phyloP scores from a whole-genome alignment of 2,888 invertebrate genomes.

The Nebria brevicollis region DNA sequence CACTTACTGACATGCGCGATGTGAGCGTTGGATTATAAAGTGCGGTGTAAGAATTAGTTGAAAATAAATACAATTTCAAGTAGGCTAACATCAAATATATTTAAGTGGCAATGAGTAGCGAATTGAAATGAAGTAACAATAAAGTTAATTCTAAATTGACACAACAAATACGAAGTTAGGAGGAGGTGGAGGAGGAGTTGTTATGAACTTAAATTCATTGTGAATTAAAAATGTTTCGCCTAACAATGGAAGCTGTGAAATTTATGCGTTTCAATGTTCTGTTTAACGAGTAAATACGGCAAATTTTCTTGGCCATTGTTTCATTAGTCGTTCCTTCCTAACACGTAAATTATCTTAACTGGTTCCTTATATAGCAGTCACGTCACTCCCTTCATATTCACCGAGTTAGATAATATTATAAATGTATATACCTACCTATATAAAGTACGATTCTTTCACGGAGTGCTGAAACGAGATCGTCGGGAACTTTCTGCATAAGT shows the following conservation, averaged over 20 bases:
- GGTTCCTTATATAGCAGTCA: background rate
- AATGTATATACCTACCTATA: too few species aligned
- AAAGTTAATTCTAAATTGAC: background rate
- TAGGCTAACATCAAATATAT: background rate
- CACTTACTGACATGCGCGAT: too few species aligned
- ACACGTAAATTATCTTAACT: conserved; percentile 1
- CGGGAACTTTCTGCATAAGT: conserved; percentile 33
- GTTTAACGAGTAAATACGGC: conserved; percentile 19
- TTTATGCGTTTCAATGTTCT: conserved; percentile 1
- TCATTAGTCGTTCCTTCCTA: background rate
- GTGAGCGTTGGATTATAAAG: too few species aligned
- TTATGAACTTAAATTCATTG: conserved; percentile 6
- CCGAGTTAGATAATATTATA: background rate
- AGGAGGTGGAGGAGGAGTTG: background rate
- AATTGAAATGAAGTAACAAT: background rate
- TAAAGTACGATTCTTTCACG: background rate
- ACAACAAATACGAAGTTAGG: conserved; percentile 8
- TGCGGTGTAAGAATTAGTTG: too few species aligned
- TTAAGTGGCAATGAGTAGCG: background rate
- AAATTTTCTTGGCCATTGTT: conserved; percentile 34
- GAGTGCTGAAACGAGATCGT: background rate
- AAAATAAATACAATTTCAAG: background rate
- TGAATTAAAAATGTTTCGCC: conserved; percentile 4
- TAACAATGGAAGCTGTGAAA: background rate
- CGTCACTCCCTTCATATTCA: background rate